Evolutionary conservation across 2,888 invertebrate genomes (phyloP), one percentile per base, ranked within the genome.

Genomic region (Petrolisthes cinctipes): DNA sequence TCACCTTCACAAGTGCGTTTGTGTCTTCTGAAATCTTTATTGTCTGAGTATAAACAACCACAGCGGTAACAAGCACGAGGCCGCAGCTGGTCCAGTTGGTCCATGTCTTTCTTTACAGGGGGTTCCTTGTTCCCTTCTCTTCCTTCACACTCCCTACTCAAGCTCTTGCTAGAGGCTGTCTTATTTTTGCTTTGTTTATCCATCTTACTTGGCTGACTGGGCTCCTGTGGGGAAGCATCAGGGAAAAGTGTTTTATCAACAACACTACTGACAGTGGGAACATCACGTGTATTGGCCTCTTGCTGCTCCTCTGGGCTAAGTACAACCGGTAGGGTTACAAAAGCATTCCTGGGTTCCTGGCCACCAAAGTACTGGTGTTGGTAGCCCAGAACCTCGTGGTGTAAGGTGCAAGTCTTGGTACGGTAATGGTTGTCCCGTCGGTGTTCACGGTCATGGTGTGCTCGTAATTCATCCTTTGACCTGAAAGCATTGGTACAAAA

Each of bases 401-500:
- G 89, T 5, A 90, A 78, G 1, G 90, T 89, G 82, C 90, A 90
- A 23, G 89, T 89, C 76, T 89, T 90, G 23, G 89, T 89, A 51
- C 90, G 90, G 79, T 90, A 90, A 53, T 90, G 90, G 75, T 90
- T 90, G 80, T 90, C 90, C 7, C 90, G 86, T 4, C 90, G 83
- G 68, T 90, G 90, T 23, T 90, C 90, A 53, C 90, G 83, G 57
- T 90, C 90, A 20, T 90, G 90, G 61, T 90, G 90, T 6, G 89
- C 90, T n/a, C 90, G 75, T 17, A 90, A 57, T 80, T 90, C 90
- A 57, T 90, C 90, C 82, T 90, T 90, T 23, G 89, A 89, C n/a
- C 89, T 83, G 84, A 90, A 90, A n/a, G 90, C 90, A 82, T 90
- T 90, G 37, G 89, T 89, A 79, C 90, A 90, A 75, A 90, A 90